These are phyloP conservation scores for Picathartes gymnocephalus DNA, from an alignment of 2,113 vertebrate species.

Conservation along the genomic window DNA sequence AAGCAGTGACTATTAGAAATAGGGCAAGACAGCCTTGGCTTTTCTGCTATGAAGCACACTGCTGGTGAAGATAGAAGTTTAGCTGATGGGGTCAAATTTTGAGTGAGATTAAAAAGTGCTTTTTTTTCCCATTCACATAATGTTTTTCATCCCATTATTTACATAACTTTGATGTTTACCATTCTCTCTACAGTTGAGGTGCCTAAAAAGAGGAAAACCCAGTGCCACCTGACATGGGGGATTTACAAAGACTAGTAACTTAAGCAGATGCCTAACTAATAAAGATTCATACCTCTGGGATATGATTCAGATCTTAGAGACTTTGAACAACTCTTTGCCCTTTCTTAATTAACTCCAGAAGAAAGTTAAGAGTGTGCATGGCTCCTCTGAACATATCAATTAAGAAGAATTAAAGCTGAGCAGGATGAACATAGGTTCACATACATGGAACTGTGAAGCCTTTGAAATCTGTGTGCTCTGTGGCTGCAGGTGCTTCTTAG, in stretches of 20 bases:
- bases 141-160: not conserved
- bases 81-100: not conserved
- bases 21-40: not conserved
- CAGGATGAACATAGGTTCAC: not conserved
- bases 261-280: not conserved
- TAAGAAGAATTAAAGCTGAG: not conserved
- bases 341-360: not conserved
- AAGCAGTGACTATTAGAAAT: not conserved
- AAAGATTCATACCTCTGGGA: not conserved
- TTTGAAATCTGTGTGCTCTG: not conserved
- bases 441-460: not conserved
- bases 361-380: not conserved
- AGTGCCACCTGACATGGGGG: not conserved
- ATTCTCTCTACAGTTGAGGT: not conserved
- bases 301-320: not conserved
- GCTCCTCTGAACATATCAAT: not conserved
- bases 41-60: not conserved
- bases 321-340: not conserved
- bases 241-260: not conserved
- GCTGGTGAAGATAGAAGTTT: not conserved
- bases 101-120: rapidly evolving
- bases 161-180: not conserved
- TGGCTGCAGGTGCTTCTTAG: not conserved
- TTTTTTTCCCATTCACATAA: not conserved
- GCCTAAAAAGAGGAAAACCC: not conserved